Conservation (phyloP, 2,888 invertebrate genomes). For the Volucella inanis region DNA sequence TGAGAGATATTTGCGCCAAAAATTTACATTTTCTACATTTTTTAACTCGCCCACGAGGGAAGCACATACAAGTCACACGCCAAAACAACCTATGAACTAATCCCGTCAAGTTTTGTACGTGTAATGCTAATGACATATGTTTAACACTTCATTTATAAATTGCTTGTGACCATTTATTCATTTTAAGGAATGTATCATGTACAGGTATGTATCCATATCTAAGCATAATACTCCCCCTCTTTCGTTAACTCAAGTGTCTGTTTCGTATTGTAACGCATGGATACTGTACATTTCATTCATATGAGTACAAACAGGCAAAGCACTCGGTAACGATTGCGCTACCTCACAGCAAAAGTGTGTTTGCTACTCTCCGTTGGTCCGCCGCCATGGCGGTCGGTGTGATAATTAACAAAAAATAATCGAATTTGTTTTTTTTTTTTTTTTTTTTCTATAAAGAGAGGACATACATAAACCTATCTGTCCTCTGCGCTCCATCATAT, state of each 20-base stretch:
- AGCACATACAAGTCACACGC: too few species aligned
- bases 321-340: conserved; percentile 41
- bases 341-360: conserved; percentile 21
- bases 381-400: conserved; percentile 41
- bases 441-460: conserved; percentile 51
- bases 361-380: conserved; percentile 18
- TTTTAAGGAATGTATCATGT: too few species aligned
- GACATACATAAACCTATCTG: neutral
- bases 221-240: conserved; percentile 53
- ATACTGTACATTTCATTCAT: conserved; percentile 56
- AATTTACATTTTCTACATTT: too few species aligned
- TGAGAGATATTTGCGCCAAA: too few species aligned
- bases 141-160: conserved; percentile 73
- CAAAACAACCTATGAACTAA: too few species aligned
- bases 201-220: too few species aligned
- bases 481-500: neutral
- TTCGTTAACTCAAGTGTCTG: conserved; percentile 35
- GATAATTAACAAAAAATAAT: conserved; percentile 72
- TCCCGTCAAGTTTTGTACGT: too few species aligned
- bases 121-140: conserved; percentile 55
- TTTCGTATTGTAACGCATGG: conserved; percentile 16
- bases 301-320: conserved; percentile 28
- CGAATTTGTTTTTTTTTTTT: conserved; percentile 65
- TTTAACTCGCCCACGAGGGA: too few species aligned
- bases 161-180: conserved; percentile 70